Base-by-base conservation (phyloP, 2,113 vertebrate species). In the Saccopteryx leptura region DNA sequence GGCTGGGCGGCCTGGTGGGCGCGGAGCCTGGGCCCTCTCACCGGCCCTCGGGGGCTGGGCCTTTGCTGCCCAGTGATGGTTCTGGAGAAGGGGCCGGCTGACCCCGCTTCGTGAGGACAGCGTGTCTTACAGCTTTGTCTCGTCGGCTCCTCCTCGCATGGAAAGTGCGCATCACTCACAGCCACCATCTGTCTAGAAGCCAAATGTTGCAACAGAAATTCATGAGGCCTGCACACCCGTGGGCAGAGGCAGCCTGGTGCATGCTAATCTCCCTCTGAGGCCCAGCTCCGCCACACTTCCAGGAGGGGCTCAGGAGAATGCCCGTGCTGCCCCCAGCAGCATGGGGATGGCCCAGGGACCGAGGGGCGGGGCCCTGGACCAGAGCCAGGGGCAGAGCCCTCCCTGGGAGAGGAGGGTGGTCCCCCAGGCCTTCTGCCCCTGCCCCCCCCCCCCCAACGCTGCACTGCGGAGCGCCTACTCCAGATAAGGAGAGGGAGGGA, bases 71-170 rank as follows among this genome's bases (percentile, higher is more conserved):
- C 69, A 60, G 75, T 33, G 60, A 54, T 2, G 23, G n/a, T 17
- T 58, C 54, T n/a, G 65, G 48, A 48, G 81, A 31, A 71, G 50
- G 87, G 82, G 15, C 65, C 50, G 1, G 21, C 18, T 52, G n/a
- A 26, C 48, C 52, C 33, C 0, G 0, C 17, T 1, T 2, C 0
- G 60, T 2, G 46, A 50, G 46, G 46, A 17, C 2, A 0, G 18
- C 1, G 0, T 21, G 52, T n/a, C 82, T 65, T 2, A 46, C 24
- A 46, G 48, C 50, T 39, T 23, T 19, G 46, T 39, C 21, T 4
- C 58, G 61, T 5, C 26, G 7, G 24, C 91, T 86, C 58, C 50
- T 88, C 48, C 54, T 71, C 48, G 58, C 39, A 46, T 6, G 4
- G 18, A 82, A 72, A 60, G 26, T 17, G 18, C n/a, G 28, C 24